Percentiles rank a stretch among this genome's conserved stretches.
These are phyloP conservation scores for Pemphredon lugubris DNA, from an alignment of 2,888 invertebrate species.

Conservation along the genomic window DNA sequence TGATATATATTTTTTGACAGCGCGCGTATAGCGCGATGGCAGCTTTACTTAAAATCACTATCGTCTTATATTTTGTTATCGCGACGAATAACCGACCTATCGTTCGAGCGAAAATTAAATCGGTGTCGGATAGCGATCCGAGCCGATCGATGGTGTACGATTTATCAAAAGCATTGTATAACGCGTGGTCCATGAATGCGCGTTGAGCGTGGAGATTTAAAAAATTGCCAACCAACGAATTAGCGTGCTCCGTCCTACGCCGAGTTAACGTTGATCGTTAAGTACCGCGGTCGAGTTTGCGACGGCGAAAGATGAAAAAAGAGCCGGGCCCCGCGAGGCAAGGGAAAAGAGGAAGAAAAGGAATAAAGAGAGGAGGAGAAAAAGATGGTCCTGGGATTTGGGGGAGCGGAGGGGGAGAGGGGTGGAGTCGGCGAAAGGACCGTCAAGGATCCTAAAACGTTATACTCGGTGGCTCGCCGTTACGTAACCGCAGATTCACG, in stretches of 20 bases:
- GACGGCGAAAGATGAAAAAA: conserved; percentile 46
- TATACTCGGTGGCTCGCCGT: conserved; percentile 30
- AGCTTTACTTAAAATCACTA: no score
- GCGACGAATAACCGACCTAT: no score
- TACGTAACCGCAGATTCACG: conserved; percentile 68
- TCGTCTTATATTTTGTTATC: no score
- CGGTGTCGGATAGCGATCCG: no score
- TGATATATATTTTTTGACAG: no score
- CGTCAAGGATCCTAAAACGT: conserved; percentile 22
- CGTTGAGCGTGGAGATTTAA: conserved; percentile 36
- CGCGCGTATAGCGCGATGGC: no score
- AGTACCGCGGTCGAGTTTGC: conserved; percentile 9
- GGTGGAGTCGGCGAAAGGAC: conserved; percentile 12
- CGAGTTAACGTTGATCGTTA: conserved; percentile 54
- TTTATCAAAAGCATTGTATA: no score
- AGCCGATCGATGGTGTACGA: no score
- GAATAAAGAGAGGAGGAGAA: conserved; percentile 6
- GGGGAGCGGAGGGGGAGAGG: conserved; percentile 19
- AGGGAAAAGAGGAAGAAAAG: conserved; percentile 30
- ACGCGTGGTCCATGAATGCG: conserved; percentile 38
- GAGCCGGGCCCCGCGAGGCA: conserved; percentile 21
- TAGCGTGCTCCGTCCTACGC: conserved; percentile 57
- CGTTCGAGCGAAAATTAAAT: no score
- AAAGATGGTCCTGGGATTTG: conserved; percentile 34
- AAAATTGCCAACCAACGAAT: conserved; percentile 60